These are phyloP conservation scores for Tonatia bakeri DNA, from an alignment of 2,113 vertebrate genomes.

Conservation along the genomic window DNA sequence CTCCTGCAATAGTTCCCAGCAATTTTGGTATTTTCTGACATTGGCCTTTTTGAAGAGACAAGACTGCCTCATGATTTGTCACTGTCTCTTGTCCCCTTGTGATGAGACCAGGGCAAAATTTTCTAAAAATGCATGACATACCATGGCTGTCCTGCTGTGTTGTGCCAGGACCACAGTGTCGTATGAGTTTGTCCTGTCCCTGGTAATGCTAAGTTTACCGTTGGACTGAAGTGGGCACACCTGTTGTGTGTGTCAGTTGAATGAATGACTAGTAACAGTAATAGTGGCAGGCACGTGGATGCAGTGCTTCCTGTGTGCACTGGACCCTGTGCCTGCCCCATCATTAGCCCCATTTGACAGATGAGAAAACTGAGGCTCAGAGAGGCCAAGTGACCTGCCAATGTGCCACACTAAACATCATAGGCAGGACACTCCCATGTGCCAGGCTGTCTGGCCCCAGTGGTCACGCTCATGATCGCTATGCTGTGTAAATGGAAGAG, in stretches of 20 bases:
- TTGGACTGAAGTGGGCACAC: background rate
- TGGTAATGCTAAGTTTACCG: rapidly evolving
- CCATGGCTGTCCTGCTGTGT: rapidly evolving
- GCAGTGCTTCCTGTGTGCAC: background rate
- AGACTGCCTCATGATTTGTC: background rate
- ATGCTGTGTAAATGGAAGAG: rapidly evolving
- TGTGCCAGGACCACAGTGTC: rapidly evolving
- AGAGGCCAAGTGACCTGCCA: background rate
- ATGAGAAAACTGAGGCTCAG: background rate
- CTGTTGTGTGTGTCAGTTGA: background rate
- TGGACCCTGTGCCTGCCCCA: too few species aligned
- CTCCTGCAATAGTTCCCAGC: background rate
- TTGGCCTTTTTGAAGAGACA: background rate
- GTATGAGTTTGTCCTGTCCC: background rate
- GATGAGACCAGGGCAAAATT: background rate
- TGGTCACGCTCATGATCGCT: background rate
- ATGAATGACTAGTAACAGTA: background rate
- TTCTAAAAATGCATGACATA: background rate
- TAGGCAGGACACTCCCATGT: background rate
- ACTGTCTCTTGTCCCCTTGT: background rate
- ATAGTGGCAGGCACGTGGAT: rapidly evolving
- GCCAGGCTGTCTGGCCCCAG: rapidly evolving
- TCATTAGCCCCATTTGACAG: background rate
- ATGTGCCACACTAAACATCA: too few species aligned
- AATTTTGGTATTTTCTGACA: background rate